These are phyloP conservation scores for Agrilus planipennis DNA, from an alignment of 1,140 invertebrate genomes.

Conservation along the genomic window DNA sequence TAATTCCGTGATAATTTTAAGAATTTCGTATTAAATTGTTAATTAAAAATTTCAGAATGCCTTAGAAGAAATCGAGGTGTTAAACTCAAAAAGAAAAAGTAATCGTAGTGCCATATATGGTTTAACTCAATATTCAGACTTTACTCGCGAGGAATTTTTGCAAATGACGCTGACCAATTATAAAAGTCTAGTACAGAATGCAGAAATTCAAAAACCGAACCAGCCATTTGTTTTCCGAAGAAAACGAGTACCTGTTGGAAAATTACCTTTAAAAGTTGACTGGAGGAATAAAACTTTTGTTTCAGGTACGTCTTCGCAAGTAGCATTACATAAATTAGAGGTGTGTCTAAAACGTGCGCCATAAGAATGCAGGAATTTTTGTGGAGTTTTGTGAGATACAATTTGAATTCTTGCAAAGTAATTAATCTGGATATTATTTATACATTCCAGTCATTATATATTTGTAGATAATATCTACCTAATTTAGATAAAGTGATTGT, in stretches of 20 bases:
- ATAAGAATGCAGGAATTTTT: too few species aligned
- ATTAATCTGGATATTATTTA: too few species aligned
- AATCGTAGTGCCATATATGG: constrained; percentile 54
- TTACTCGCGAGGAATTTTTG: constrained; percentile 57
- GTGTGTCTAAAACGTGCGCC: too few species aligned
- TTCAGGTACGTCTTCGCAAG: too few species aligned
- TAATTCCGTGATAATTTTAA: too few species aligned
- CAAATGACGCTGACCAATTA: neutral
- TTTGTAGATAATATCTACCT: too few species aligned
- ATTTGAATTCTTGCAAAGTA: too few species aligned
- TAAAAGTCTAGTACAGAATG: neutral
- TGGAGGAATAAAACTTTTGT: constrained; percentile 56
- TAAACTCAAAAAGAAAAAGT: constrained; percentile 45
- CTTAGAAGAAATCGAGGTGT: constrained; percentile 43
- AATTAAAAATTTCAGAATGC: constrained; percentile 63
- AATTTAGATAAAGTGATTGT: too few species aligned
- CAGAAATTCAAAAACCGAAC: constrained; percentile 4
- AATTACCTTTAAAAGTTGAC: constrained; percentile 19
- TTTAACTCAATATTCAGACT: constrained; percentile 60
- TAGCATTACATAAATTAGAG: too few species aligned
- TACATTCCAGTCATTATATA: too few species aligned
- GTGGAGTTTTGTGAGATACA: too few species aligned
- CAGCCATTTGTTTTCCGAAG: neutral
- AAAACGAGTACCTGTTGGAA: constrained; percentile 1
- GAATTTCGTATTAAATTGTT: too few species aligned